phyloP scores from a whole-genome alignment of 30 jellyfish, hydroid and myxozoan genomes.

The Chironex yamaguchii region DNA sequence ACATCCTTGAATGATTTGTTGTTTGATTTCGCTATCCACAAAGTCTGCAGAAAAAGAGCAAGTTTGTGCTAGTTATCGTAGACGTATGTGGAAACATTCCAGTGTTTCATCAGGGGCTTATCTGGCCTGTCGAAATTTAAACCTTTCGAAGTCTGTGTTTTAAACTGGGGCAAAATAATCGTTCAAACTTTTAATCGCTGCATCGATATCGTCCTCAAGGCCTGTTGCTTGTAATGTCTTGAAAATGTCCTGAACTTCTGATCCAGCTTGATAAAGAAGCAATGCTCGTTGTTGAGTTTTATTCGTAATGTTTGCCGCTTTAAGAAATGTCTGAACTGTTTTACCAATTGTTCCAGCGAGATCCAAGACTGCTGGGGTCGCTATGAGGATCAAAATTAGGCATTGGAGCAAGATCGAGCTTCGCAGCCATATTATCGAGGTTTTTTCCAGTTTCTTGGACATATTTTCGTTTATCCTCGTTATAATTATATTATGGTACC shows the following conservation, averaged over 20 bases:
- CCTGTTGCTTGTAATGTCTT: too few species aligned
- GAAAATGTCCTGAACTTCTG: conserved; percentile 9
- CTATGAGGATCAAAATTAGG: conserved; percentile 2
- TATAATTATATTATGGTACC: background rate
- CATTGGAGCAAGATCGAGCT: conserved; percentile 3
- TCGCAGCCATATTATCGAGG: conserved; percentile 7
- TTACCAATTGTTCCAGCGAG: background rate
- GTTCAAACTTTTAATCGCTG: too few species aligned
- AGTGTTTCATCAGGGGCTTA: too few species aligned
- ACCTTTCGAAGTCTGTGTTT: too few species aligned
- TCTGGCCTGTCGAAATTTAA: too few species aligned
- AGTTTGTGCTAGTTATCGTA: conserved; percentile 6
- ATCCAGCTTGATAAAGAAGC: conserved; percentile 7
- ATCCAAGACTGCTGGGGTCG: background rate
- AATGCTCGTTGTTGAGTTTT: background rate
- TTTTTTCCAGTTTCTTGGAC: too few species aligned
- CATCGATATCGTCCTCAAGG: too few species aligned
- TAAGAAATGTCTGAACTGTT: background rate
- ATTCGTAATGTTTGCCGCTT: conserved; percentile 6
- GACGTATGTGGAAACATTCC: conserved; percentile 4
- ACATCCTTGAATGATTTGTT: conserved; percentile 5
- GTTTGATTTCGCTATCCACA: conserved; percentile 6
- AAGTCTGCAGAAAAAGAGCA: background rate
- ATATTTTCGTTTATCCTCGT: background rate
- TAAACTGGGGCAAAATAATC: too few species aligned